Base-by-base conservation (phyloP, 2,888 invertebrate species). In the Saturnia pavonia region DNA sequence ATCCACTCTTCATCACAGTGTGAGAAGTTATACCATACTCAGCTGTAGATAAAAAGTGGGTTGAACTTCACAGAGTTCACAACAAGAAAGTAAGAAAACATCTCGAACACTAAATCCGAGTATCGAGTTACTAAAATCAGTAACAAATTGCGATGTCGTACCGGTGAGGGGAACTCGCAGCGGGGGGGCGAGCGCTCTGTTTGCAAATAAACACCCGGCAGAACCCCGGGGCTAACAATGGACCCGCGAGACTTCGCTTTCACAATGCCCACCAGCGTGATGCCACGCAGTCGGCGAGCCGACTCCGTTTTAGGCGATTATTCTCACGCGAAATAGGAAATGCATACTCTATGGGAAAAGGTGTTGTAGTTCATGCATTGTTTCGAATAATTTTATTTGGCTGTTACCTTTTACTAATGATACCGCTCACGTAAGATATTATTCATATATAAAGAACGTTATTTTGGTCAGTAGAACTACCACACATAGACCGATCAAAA, bases 121-220 rank as follows among this genome's bases (percentile, higher is more conserved):
- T 87, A 89, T 91, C 90, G 83, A 84, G 82, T 91, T 90, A 88
- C 89, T 72, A 84, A 87, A 84, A 70, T 75, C 86, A 81, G 90
- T 85, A 88, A 91, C 91, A 90, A 91, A 91, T 90, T 86, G 86
- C 80, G 82, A 82, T 85, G 85, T 87, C 82, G 80, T 80, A 76
- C 75, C 75, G 77, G 81, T 78, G 81, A 77, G 78, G 81, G 72
- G 70, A 73, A 74, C 43, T 77, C 82, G 72, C 89, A 80, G 85
- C 88, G 86, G 92, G 92, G 78, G 88, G 88, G 80, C 86, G 79
- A 82, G 84, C 80, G 79, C 83, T 84, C 82, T 92, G 92, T 93
- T 92, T 93, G 92, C 93, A 93, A 93, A 93, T 92, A 93, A 91
- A 91, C 93, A 93, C 88, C 91, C 90, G 92, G 90, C 90, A 78